Conservation (phyloP, 92 coral and sea anemone genomes). For the Nematostella vectensis region DNA sequence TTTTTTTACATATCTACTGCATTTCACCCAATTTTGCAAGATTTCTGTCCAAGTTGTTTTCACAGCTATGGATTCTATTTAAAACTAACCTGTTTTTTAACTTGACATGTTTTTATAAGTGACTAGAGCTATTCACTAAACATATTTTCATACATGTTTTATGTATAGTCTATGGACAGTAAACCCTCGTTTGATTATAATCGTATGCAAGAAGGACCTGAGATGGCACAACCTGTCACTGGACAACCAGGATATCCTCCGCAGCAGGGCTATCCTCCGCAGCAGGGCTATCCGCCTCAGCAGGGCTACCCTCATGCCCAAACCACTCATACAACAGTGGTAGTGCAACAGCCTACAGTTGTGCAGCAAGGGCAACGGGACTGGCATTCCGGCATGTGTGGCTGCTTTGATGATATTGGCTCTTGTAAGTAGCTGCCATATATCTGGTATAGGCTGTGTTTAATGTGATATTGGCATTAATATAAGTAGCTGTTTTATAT, state of each 20-base stretch:
- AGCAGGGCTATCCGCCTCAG: constrained; percentile 3
- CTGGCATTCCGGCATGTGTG: constrained; percentile 57
- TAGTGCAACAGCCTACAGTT: constrained; percentile 32
- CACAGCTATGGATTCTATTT: too few species aligned
- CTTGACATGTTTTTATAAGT: constrained; percentile 6
- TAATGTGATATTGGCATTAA: too few species aligned
- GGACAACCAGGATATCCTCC: not conserved
- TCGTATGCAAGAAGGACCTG: not conserved
- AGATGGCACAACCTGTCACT: not conserved
- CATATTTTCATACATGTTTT: too few species aligned
- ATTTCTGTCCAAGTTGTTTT: too few species aligned
- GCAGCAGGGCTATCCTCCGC: constrained; percentile 5
- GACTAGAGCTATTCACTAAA: too few species aligned
- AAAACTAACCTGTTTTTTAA: too few species aligned
- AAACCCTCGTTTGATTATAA: not conserved
- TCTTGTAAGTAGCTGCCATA: constrained; percentile 61
- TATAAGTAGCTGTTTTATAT: too few species aligned
- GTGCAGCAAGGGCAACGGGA: constrained; percentile 33
- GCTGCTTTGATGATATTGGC: constrained; percentile 59
- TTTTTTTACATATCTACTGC: too few species aligned
- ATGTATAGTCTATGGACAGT: not conserved
- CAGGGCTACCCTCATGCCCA: constrained; percentile 1
- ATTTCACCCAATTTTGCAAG: too few species aligned
- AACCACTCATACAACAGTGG: constrained; percentile 29
- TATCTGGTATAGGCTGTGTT: not conserved